phyloP scores from a whole-genome alignment of 2,113 vertebrate species.

The Excalfactoria chinensis region DNA sequence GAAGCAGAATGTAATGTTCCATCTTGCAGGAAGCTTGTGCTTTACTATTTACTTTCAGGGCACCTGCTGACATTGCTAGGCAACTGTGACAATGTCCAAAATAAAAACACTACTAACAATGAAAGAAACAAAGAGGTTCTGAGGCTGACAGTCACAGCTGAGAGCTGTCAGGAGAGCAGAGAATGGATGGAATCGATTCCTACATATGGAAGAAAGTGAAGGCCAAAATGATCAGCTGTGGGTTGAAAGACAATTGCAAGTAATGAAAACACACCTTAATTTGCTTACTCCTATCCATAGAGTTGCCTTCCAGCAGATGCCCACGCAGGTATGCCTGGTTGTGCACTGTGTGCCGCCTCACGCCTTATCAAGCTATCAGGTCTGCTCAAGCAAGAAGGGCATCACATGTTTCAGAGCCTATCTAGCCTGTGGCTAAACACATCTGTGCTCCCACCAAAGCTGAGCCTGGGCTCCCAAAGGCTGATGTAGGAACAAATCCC shows the following conservation, averaged over 20 bases:
- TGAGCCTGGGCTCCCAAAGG: not conserved
- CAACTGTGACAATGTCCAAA: not conserved
- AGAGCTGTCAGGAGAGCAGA: not conserved
- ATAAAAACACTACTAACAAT: not conserved
- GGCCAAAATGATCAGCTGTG: not conserved
- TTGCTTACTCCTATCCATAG: not conserved
- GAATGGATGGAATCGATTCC: not conserved
- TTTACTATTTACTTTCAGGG: conserved; percentile 11
- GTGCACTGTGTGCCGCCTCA: fast-evolving
- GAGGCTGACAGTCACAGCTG: not conserved
- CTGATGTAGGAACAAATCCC: not conserved
- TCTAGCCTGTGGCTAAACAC: not conserved
- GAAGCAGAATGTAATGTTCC: not conserved
- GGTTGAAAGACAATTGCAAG: not conserved
- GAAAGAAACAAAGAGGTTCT: not conserved
- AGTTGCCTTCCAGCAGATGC: not conserved
- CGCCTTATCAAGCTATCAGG: not conserved
- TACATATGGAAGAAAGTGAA: not conserved
- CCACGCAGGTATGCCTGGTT: not conserved
- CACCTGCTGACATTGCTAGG: conserved; percentile 19
- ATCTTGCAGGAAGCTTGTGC: not conserved
- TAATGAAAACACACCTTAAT: not conserved
- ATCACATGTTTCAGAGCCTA: not conserved
- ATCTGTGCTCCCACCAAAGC: not conserved
- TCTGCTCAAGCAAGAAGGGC: not conserved